A percentile compares a stretch with the other conserved stretches of the same genome.
These are phyloP conservation scores for Poecilia gillii DNA, from an alignment of 2,797 vertebrate species.

Conservation along the genomic window DNA sequence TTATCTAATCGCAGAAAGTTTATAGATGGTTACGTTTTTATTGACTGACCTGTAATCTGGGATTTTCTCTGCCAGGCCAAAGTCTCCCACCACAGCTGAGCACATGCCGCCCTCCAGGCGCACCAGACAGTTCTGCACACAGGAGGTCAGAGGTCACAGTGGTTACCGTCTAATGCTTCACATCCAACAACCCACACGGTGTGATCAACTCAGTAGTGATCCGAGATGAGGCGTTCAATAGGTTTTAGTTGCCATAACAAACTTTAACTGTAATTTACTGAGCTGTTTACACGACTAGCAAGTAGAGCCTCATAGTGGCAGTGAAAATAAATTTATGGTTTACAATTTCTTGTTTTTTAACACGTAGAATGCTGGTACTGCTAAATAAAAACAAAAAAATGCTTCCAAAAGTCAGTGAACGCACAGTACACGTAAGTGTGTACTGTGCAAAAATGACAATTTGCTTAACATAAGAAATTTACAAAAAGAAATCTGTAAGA, in stretches of 20 bases:
- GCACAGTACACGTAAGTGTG: no score
- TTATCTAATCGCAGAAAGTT: slow-evolving; percentile 56
- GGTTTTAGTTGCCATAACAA: background rate
- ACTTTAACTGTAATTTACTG: background rate
- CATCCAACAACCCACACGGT: background rate
- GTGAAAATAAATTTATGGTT: background rate
- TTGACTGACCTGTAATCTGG: slow-evolving; percentile 89
- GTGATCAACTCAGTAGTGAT: background rate
- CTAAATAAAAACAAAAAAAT: background rate
- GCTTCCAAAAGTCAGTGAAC: background rate
- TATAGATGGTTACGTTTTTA: slow-evolving; percentile 30
- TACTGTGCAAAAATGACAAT: background rate
- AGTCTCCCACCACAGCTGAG: slow-evolving; percentile 93
- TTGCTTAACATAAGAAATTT: background rate
- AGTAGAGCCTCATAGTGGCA: background rate
- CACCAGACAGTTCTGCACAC: slow-evolving; percentile 92
- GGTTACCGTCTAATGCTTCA: background rate
- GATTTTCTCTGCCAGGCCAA: slow-evolving; percentile 96
- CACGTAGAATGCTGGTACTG: background rate
- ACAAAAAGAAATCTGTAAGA: background rate
- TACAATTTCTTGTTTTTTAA: no score
- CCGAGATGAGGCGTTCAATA: background rate
- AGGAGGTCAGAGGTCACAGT: slow-evolving; percentile 44
- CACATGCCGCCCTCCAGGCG: slow-evolving; percentile 85
- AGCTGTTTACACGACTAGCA: background rate